Percentiles rank a stretch among this genome's conserved stretches.
These are phyloP conservation scores for Atherinomorus stipes DNA, from an alignment of 2,113 vertebrate genomes.

Conservation along the genomic window DNA sequence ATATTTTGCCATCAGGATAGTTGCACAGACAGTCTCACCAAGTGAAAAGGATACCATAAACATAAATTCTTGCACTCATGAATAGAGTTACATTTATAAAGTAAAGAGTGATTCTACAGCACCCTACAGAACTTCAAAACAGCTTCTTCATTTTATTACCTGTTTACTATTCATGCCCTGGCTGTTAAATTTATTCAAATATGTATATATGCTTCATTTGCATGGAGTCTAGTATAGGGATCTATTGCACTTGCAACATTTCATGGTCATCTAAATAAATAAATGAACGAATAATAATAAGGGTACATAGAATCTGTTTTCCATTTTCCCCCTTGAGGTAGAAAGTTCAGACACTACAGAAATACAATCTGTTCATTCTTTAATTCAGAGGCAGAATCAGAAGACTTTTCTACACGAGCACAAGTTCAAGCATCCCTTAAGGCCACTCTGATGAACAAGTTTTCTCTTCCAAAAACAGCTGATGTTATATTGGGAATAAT, in stretches of 20 bases:
- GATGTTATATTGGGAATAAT: constrained; percentile 49
- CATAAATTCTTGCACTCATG: neutral
- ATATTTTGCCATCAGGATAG: no score
- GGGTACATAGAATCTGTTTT: neutral
- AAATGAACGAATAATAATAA: neutral
- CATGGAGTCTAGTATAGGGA: neutral
- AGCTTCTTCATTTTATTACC: neutral
- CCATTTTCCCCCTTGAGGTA: neutral
- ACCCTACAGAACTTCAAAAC: no score
- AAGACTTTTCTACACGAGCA: constrained; percentile 1
- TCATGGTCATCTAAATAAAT: neutral
- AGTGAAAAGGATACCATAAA: neutral
- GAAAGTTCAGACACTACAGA: neutral
- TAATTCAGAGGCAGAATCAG: neutral
- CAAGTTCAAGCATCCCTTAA: constrained; percentile 14
- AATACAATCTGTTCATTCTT: neutral
- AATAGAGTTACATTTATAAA: no score
- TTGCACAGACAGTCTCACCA: no score
- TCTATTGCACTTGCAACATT: neutral
- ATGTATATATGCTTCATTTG: neutral
- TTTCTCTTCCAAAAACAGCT: constrained; percentile 35
- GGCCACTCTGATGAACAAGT: constrained; percentile 29
- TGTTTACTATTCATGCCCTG: neutral
- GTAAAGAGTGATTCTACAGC: no score
- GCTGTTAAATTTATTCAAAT: neutral